These are phyloP conservation scores for Chamaea fasciata DNA, from an alignment of 2,113 vertebrate genomes.

Conservation along the genomic window DNA sequence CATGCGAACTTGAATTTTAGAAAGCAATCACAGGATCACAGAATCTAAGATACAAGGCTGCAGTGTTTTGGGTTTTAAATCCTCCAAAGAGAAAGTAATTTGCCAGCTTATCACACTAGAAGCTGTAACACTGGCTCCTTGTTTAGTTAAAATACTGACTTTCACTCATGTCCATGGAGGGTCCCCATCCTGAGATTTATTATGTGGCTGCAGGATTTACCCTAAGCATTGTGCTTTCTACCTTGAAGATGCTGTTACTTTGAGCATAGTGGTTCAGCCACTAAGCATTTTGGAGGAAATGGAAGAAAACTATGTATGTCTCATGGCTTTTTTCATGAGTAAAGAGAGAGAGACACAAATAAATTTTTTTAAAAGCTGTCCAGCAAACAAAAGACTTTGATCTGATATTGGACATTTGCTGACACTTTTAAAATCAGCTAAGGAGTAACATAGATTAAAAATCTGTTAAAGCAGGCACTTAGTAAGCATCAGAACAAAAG, in stretches of 20 bases:
- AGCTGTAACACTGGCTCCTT: neutral
- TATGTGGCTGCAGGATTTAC: neutral
- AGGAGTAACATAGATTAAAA: neutral
- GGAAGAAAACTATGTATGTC: neutral
- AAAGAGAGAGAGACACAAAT: neutral
- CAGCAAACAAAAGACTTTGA: neutral
- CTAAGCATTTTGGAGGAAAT: neutral
- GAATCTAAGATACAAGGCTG: neutral
- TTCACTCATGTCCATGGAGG: rapidly evolving
- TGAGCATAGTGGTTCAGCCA: neutral
- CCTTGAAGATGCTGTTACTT: neutral
- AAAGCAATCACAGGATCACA: neutral
- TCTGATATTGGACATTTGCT: neutral
- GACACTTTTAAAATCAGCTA: neutral
- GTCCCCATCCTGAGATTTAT: neutral
- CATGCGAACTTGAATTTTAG: neutral
- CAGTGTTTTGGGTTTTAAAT: neutral
- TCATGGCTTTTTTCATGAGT: neutral
- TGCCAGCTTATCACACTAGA: neutral
- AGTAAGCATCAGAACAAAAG: neutral
- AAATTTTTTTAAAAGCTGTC: neutral
- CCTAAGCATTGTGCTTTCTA: neutral
- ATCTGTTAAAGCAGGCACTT: neutral
- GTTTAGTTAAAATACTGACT: neutral
- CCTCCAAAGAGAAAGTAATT: neutral